phyloP scores from a whole-genome alignment of 2,797 vertebrate species.

The Muraenolepis orangiensis region DNA sequence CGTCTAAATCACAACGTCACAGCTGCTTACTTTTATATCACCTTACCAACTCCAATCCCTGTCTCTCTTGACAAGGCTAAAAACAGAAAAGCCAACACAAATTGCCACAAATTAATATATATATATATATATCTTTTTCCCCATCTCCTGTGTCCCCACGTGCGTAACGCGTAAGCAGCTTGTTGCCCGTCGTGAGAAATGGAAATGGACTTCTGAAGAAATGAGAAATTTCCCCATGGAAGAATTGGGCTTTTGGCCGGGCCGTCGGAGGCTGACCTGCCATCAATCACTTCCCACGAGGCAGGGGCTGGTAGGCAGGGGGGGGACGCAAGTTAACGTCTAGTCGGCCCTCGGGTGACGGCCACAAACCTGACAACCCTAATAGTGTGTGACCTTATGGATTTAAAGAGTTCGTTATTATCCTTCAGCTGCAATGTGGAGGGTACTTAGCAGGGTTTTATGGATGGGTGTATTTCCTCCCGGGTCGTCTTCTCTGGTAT shows the following conservation, averaged over 20 bases:
- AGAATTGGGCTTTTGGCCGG: constrained; percentile 93
- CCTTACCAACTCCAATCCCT: constrained; percentile 37
- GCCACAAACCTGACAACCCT: background rate
- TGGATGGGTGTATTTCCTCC: background rate
- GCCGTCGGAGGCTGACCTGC: constrained; percentile 89
- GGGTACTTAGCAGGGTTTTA: background rate
- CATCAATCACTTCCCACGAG: constrained; percentile 90
- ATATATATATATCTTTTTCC: constrained; percentile 62
- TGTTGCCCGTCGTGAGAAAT: constrained; percentile 86
- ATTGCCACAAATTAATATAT: constrained; percentile 63
- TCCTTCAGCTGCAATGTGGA: background rate
- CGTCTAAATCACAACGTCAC: constrained; percentile 73
- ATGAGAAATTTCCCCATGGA: constrained; percentile 99
- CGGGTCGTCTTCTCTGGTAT: background rate
- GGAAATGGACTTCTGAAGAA: constrained; percentile 93
- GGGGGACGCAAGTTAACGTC: constrained; percentile 40
- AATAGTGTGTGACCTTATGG: background rate
- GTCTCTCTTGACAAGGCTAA: constrained; percentile 39
- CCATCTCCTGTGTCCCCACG: constrained; percentile 78
- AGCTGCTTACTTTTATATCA: constrained; percentile 70
- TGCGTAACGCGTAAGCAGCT: constrained; percentile 91
- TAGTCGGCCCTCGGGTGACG: background rate
- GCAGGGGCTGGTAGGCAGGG: constrained; percentile 77
- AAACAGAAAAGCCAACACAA: constrained; percentile 54
- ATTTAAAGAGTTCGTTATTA: background rate